Evolutionary conservation across 2,797 vertebrate species (phyloP).

Genomic region (Anniella stebbinsi): DNA sequence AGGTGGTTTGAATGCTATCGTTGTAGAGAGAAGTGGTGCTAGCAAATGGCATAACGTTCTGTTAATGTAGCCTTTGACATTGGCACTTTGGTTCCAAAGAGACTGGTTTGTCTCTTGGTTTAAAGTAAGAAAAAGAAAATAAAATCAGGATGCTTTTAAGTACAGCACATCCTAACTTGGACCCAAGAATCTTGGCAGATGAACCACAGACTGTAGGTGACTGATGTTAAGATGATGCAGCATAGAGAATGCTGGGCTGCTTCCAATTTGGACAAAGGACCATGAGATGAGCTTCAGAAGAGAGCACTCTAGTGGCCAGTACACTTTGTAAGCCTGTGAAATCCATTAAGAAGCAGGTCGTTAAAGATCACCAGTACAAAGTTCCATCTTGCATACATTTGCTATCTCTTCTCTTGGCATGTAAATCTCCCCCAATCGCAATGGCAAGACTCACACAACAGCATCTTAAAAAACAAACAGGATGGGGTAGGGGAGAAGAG

Average conservation of each 20-base stretch:
- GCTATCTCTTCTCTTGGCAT: conserved; percentile 8
- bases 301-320: neutral
- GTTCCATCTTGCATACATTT: conserved; percentile 30
- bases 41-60: conserved; percentile 21
- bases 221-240: neutral
- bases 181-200: neutral
- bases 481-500: conserved; percentile 24
- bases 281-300: neutral
- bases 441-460: conserved; percentile 70
- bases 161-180: neutral
- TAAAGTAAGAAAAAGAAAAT: neutral
- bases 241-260: neutral
- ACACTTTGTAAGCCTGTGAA: neutral
- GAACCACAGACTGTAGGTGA: neutral
- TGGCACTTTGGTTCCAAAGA: conserved; percentile 2
- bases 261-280: neutral
- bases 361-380: conserved; percentile 30
- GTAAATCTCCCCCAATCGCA: conserved; percentile 35
- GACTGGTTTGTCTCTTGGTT: conserved; percentile 48
- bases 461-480: conserved; percentile 71
- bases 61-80: conserved; percentile 27
- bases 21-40: conserved; percentile 33
- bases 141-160: neutral
- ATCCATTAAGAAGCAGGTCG: conserved; percentile 43
- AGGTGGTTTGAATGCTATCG: conserved; percentile 44